Conservation (phyloP, 2,113 vertebrate genomes). For the Dicaeum eximium region DNA sequence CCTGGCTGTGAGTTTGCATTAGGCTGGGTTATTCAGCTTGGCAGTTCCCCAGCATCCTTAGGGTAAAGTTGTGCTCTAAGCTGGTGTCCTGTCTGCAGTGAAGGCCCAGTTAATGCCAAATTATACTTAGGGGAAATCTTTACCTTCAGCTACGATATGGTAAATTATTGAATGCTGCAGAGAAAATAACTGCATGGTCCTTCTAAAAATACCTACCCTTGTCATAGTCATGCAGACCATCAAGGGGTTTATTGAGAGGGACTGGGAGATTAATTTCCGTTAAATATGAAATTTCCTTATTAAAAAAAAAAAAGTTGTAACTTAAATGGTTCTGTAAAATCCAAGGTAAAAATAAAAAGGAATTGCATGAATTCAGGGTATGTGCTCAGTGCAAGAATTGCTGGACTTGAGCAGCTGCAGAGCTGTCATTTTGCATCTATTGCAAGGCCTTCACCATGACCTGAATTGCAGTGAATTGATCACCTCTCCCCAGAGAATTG, state of each 20-base stretch:
- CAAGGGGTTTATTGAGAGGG: conserved; percentile 40
- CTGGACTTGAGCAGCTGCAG: neutral
- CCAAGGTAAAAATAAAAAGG: neutral
- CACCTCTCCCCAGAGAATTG: neutral
- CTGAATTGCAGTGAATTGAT: neutral
- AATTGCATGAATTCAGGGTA: neutral
- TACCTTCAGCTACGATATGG: conserved; percentile 44
- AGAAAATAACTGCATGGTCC: neutral
- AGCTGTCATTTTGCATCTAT: neutral
- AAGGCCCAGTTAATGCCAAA: conserved; percentile 60
- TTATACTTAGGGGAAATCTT: conserved; percentile 59
- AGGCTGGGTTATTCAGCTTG: conserved; percentile 18
- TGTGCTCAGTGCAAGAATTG: neutral
- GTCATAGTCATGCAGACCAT: conserved; percentile 17
- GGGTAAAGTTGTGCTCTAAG: conserved; percentile 18
- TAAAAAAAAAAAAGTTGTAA: neutral
- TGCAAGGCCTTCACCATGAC: neutral
- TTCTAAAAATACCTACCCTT: conserved; percentile 52
- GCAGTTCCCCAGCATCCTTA: conserved; percentile 34
- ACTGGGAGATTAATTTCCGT: conserved; percentile 48
- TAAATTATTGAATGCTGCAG: conserved; percentile 45
- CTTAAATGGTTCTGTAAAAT: conserved; percentile 34
- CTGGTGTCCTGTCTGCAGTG: conserved; percentile 56
- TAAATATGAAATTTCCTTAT: conserved; percentile 61
- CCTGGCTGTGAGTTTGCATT: conserved; percentile 34